Evolutionary conservation across 2,888 invertebrate genomes (phyloP), one percentile per base, ranked within the genome.

Genomic region (Mimumesa dahlbomi): DNA sequence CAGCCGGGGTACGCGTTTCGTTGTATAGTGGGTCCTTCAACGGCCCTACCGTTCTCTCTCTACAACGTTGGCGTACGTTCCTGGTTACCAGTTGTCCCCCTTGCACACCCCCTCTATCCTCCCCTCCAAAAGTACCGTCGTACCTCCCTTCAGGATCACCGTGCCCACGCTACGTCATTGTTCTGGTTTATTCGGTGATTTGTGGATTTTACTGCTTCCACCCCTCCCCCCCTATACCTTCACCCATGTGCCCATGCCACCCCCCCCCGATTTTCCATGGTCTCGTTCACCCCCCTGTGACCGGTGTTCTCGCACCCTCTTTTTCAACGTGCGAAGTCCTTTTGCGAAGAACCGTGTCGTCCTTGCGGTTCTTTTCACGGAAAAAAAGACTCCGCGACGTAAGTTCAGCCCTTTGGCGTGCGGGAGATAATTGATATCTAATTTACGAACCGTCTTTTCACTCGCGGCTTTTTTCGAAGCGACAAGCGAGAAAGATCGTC

Each of bases 111-210:
- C 29, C 68, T 62, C 64, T 57, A 72, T 65, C 64, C 58, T 49
- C 71, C 62, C 25, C 66, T 45, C 64, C 50, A 64, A 45, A 52
- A 25, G 3, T 29, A 38, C 59, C 73, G 64, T 42, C 57, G 65
- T 36, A 38, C 53, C 54, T 42, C 42, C 57, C 70, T 65, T 59
- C 65, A 65, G 74, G 56, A 64, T 64, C 74, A 58, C 77, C 77
- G 67, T 77, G 73, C 77, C 79, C 82, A 68, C 79, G 77, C 79
- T 82, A 79, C 87, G 84, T 87, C 88, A 88, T 88, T 88, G 88
- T 88, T 88, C 86, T 86, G 85, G 85, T 88, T 87, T 88, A 88
- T 88, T 87, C 87, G 87, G 87, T 89, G 88, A 89, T 88, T 88
- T 88, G 88, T 88, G 87, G 87, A 88, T 87, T 87, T 87, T 86